Evolutionary conservation across 2,797 vertebrate species (phyloP).

Genomic region (Lindbergichthys nudifrons): DNA sequence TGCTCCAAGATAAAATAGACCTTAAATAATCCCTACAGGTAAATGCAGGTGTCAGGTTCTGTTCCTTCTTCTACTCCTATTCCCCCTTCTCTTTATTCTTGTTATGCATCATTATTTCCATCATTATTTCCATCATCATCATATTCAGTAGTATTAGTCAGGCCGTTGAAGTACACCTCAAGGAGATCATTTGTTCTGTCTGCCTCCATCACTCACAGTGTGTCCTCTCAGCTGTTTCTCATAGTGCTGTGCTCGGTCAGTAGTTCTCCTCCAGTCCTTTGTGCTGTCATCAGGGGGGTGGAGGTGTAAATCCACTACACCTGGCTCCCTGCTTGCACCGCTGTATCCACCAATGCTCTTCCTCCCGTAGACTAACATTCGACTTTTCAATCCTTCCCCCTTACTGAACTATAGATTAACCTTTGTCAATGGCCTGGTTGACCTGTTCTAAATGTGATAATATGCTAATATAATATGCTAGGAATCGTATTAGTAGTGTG

Average conservation of each 20-base stretch:
- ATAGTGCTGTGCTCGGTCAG: neutral
- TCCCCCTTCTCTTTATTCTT: neutral
- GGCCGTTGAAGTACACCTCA: neutral
- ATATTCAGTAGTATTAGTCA: neutral
- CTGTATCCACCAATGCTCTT: conserved; percentile 25
- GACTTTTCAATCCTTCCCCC: conserved; percentile 19
- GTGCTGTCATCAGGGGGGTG: neutral
- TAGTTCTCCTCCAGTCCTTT: neutral
- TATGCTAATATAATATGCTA: neutral
- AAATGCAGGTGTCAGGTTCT: no score
- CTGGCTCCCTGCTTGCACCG: neutral
- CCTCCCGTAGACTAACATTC: conserved; percentile 16
- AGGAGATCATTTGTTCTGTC: neutral
- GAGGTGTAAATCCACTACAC: conserved; percentile 25
- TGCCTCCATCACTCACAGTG: neutral
- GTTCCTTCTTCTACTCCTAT: neutral
- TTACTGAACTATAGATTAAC: conserved; percentile 4
- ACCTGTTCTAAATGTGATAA: conserved; percentile 1
- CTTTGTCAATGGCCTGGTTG: neutral
- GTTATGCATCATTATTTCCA: no score
- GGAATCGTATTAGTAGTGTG: no score
- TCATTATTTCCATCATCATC: neutral
- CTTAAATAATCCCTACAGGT: no score
- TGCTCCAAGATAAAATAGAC: no score
- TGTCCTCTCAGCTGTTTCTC: conserved; percentile 19